A percentile compares a stretch with the other conserved stretches of the same genome.
These are phyloP conservation scores for Glossophaga mutica DNA, from an alignment of 2,797 vertebrate genomes.

Conservation along the genomic window DNA sequence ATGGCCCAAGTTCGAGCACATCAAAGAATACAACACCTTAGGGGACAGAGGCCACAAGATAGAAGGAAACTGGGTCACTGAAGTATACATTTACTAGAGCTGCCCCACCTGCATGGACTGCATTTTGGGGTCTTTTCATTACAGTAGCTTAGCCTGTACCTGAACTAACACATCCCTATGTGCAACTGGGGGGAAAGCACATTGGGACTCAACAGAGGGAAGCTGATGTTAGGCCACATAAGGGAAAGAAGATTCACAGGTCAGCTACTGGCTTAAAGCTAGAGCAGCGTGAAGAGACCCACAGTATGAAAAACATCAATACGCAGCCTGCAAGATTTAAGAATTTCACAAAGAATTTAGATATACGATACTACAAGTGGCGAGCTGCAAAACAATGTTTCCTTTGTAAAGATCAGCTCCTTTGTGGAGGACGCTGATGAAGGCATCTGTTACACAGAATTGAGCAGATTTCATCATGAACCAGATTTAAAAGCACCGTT, in stretches of 20 bases:
- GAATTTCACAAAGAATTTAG: background rate
- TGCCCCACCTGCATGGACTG: background rate
- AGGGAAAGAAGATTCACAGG: background rate
- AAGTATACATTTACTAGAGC: background rate
- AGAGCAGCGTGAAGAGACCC: background rate
- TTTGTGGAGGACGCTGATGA: background rate
- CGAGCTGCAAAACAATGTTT: background rate
- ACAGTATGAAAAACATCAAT: background rate
- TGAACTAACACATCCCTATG: background rate
- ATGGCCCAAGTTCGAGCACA: background rate
- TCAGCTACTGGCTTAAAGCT: background rate
- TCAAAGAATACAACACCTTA: background rate
- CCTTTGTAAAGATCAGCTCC: background rate
- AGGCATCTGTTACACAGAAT: slow-evolving; percentile 33
- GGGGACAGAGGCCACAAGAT: background rate
- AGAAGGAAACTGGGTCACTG: background rate
- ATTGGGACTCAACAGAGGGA: background rate
- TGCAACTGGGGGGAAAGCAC: background rate
- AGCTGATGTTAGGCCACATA: background rate
- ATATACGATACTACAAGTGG: background rate
- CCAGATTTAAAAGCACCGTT: background rate
- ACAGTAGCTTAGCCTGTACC: background rate
- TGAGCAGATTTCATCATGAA: slow-evolving; percentile 53
- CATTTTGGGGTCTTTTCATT: background rate
- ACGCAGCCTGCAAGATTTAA: background rate